Conservation (phyloP, 2,888 invertebrate genomes). For the Acleris literana region DNA sequence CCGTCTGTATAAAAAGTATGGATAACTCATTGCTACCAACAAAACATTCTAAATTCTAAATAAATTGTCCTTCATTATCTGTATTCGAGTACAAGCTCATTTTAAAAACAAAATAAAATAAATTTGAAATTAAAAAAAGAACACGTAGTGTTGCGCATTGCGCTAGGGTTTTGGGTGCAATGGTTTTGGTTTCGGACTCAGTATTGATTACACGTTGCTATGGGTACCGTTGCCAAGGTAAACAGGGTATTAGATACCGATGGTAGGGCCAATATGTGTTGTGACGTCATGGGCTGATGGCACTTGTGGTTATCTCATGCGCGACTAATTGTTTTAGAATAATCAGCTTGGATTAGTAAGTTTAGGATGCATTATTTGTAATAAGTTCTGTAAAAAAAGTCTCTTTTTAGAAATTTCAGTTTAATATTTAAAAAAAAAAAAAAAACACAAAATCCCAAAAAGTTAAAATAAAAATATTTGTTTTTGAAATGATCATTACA, state of each 20-base stretch:
- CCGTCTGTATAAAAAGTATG: conserved; percentile 68
- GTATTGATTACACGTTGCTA: conserved; percentile 72
- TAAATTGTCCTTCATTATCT: conserved; percentile 32
- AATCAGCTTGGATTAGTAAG: background rate
- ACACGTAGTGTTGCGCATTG: conserved; percentile 67
- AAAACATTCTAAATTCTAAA: conserved; percentile 32
- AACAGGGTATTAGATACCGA: conserved; percentile 53
- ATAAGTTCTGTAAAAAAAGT: no score
- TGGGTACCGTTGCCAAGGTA: conserved; percentile 63
- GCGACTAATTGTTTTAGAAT: conserved; percentile 24
- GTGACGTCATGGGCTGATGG: conserved; percentile 18
- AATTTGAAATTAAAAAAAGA: conserved; percentile 52
- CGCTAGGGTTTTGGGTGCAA: conserved; percentile 55
- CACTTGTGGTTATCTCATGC: conserved; percentile 1
- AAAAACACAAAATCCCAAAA: no score
- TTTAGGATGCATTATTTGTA: no score
- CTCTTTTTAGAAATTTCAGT: no score
- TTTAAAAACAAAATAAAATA: conserved; percentile 44
- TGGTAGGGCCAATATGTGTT: conserved; percentile 3
- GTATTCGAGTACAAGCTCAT: conserved; percentile 49
- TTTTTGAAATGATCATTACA: no score
- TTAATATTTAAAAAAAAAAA: no score
- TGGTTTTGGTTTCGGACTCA: conserved; percentile 44
- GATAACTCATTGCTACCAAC: conserved; percentile 41
- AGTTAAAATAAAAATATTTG: no score